Base-by-base conservation (phyloP, 2,888 invertebrate genomes). In the Tineola bisselliella region DNA sequence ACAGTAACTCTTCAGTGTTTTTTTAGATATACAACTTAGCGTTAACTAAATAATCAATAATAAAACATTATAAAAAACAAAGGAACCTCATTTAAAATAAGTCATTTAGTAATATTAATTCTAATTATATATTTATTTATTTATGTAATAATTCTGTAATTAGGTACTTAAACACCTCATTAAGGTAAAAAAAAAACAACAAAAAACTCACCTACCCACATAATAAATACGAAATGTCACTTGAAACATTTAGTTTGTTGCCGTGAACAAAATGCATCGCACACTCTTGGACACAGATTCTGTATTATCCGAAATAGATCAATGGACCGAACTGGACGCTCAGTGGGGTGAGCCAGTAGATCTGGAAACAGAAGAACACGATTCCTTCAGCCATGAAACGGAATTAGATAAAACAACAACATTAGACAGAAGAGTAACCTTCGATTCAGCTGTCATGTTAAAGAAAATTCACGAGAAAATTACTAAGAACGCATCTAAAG, bases 341-440 rank as follows among this genome's bases (percentile, higher is more conserved):
- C 73, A 78, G 64, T 86, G 84, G 84, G 77, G 79, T 3, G 70
- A 75, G 33, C 79, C 84, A 2, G 68, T 86, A 1, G 84, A 86
- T 65, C 66, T 86, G 1, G 84, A 84, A 56, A 78, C 76, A 0
- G 82, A 84, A 30, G 75, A 81, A 64, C 74, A 38, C 11, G 56
- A 64, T 4, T 56, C 82, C 62, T 64, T 43, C 44, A 44, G 19
- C 44, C 10, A 8, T 10, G 25, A 59, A 2, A 19, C 31, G 15
- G 18, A 44, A 48, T 15, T 52, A 69, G 38, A 62, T 69, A 0
- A 69, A 63, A 75, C 81, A 68, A 81, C 82, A 61, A 72, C 76
- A 0, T 65, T 82, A 17, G 82, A 86, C 60, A 69, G 71, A 31
- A 60, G 30, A 30, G 74, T 79, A 0, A 84, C 84, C 0, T 84